Conservation (phyloP, 1,140 invertebrate species). For the Lasioglossum baleicum region DNA sequence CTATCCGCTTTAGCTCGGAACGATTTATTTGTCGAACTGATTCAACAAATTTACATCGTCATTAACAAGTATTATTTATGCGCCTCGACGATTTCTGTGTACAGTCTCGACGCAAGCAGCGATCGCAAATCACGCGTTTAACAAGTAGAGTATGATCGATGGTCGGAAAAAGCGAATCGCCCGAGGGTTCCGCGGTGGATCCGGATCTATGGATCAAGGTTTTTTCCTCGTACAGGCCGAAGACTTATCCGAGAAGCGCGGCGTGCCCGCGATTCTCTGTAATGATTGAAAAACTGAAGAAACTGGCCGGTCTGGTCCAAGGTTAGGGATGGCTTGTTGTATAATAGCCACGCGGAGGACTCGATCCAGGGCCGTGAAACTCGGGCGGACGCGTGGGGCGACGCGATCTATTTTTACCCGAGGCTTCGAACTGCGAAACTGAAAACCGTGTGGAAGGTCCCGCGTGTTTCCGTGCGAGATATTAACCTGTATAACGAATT, state of each 20-base stretch:
- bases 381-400: conserved; percentile 9
- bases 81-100: no score
- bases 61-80: no score
- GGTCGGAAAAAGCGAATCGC: neutral
- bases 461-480: neutral
- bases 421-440: neutral
- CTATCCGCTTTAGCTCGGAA: no score
- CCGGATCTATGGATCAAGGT: no score
- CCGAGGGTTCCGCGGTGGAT: neutral
- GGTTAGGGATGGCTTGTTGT: conserved; percentile 56
- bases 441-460: neutral
- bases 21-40: no score
- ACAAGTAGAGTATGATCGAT: neutral
- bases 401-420: conserved; percentile 52
- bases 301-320: conserved; percentile 49
- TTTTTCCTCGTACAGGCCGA: neutral
- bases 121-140: neutral
- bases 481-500: no score
- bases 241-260: neutral
- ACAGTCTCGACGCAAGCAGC: no score
- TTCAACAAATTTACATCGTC: no score
- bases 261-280: neutral
- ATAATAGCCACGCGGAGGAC: conserved; percentile 48
- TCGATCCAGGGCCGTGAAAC: conserved; percentile 51
- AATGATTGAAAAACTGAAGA: conserved; percentile 42